Base-by-base conservation (phyloP, 2,113 vertebrate species). In the Macquaria ambigua region DNA sequence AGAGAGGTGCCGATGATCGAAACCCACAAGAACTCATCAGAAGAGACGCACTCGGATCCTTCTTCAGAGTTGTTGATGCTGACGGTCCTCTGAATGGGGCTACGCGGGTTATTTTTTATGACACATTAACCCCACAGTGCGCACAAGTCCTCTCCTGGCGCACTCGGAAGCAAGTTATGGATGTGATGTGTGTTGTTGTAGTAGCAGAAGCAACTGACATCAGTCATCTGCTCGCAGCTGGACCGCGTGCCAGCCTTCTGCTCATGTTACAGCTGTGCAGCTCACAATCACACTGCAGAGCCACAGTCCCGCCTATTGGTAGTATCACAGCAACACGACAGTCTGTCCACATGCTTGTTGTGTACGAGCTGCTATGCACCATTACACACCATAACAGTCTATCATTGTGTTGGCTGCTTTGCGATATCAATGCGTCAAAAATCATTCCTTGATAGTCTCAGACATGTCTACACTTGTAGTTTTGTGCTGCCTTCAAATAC, bases 231-330 rank as follows among this genome's bases (percentile, higher is more conserved):
- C 41, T 25, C 71, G 76, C 89, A 83, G 84, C 74, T 85, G 88
- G 87, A 89, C 18, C 78, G 83, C 77, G 83, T 80, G 90, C 59
- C 85, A 85, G 50, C 64, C 81, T 2, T 41, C 68, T 56, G 74
- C 23, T 82, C 73, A 0, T 20, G 74, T n/a, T 89, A 92, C 93
- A 92, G 92, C 90, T 91, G 93, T 83, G 92, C 67, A 5, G 52
- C 77, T 74, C 76, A 14, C 79, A 11, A 15, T 52, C 59, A 37
- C 77, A 84, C 85, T 67, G 90, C 90, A 76, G 92, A 91, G 81
- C 79, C 79, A 85, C 90, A 92, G 90, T 91, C 84, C 91, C 93
- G 93, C 93, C 93, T 93, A 70, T 87, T 68, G 91, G 87, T 53
- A 23, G 83, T 3, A 76, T 63, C 75, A 25, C 83, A 28, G 82